Percentiles rank a stretch among this genome's conserved stretches.
These are phyloP conservation scores for Drosophila peninsularis DNA, from an alignment of 2,888 invertebrate genomes.

Conservation along the genomic window DNA sequence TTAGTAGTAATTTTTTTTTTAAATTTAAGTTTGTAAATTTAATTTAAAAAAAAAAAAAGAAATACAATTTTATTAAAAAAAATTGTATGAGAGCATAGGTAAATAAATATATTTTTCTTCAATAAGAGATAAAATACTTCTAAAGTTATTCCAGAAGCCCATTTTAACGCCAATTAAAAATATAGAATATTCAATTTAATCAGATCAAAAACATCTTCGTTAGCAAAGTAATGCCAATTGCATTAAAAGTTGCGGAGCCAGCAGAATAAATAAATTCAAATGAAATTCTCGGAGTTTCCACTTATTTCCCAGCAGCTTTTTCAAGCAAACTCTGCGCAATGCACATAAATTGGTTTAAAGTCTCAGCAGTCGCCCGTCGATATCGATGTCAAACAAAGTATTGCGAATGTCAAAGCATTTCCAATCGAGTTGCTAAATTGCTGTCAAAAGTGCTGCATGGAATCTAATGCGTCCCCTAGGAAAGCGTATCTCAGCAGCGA, in stretches of 20 bases:
- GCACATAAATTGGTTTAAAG: constrained; percentile 1
- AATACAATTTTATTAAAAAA: no score
- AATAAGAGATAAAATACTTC: no score
- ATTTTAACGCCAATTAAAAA: neutral
- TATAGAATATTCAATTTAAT: neutral
- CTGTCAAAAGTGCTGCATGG: constrained; percentile 8
- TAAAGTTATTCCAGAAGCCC: no score
- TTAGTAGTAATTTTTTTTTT: no score
- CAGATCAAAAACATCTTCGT: neutral
- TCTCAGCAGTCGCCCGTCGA: neutral
- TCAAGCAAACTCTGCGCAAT: neutral
- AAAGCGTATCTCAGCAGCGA: neutral
- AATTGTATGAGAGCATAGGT: no score
- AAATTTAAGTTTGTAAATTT: no score
- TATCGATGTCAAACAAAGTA: constrained; percentile 1
- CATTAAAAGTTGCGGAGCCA: neutral
- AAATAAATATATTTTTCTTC: no score
- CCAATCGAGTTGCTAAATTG: constrained; percentile 9
- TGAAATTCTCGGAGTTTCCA: neutral
- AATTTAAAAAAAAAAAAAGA: no score
- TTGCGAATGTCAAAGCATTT: neutral
- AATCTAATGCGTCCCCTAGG: constrained; percentile 7
- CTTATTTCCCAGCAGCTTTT: neutral
- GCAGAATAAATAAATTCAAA: neutral
- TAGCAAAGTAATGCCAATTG: neutral